Percentiles rank a stretch among this genome's conserved stretches.
These are phyloP conservation scores for Gavia stellata DNA, from an alignment of 2,113 vertebrate species.

Conservation along the genomic window DNA sequence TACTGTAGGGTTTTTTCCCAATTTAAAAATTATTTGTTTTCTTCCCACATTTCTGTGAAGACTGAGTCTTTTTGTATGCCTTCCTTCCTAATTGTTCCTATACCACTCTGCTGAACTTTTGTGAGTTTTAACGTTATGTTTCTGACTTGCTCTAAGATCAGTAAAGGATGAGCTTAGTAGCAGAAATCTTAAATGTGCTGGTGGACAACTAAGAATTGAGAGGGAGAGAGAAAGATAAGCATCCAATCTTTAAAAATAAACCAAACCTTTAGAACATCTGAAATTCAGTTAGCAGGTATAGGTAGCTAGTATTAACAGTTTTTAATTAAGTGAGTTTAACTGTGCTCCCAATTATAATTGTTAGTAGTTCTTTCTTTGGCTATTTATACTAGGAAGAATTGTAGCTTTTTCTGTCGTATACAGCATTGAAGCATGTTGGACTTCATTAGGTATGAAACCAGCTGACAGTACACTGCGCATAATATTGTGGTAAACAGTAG, in stretches of 20 bases:
- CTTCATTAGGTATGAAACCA: slow-evolving; percentile 60
- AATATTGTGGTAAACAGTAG: not conserved
- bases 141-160: not conserved
- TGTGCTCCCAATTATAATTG: not conserved
- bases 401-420: slow-evolving; percentile 19
- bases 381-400: slow-evolving; percentile 31
- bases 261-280: not conserved
- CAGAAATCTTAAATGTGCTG: not conserved
- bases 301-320: not conserved
- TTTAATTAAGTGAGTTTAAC: not conserved
- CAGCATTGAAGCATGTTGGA: not conserved
- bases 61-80: not conserved
- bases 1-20: not conserved
- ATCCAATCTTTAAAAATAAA: not conserved
- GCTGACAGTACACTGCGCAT: not conserved
- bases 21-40: not conserved
- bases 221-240: not conserved
- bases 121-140: not conserved
- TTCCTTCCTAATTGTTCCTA: not conserved
- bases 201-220: not conserved
- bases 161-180: not conserved
- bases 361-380: slow-evolving; percentile 47
- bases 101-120: not conserved
- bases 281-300: not conserved
- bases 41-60: not conserved